A percentile compares a stretch with the other conserved stretches of the same genome.
Conservation (phyloP, 2,113 vertebrate species). For the Marmota flaviventris region DNA sequence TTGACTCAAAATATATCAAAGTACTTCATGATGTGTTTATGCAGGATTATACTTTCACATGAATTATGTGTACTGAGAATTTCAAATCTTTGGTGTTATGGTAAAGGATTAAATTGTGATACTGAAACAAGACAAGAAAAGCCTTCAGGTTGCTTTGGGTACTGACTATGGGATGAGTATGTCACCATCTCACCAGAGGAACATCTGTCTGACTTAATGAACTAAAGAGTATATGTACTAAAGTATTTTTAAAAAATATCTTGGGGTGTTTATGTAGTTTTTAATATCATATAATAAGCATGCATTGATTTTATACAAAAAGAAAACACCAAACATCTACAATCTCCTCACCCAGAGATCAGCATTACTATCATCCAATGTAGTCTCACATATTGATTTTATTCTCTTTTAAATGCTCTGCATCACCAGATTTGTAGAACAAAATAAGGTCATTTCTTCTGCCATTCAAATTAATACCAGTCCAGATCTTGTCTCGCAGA, state of each 20-base stretch:
- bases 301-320: not conserved
- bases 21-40: not conserved
- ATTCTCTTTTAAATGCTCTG: not conserved
- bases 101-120: not conserved
- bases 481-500: slow-evolving; percentile 22
- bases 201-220: slow-evolving; percentile 4
- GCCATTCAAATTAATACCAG: not conserved
- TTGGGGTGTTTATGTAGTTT: not conserved
- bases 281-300: slow-evolving; percentile 12
- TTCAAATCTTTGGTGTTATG: not conserved
- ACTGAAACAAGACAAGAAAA: slow-evolving; percentile 33
- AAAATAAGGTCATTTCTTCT: slow-evolving; percentile 20
- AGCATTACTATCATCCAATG: not conserved
- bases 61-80: slow-evolving; percentile 10
- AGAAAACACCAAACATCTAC: not conserved
- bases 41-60: not conserved
- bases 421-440: not conserved
- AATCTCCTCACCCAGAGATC: not conserved
- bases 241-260: slow-evolving; percentile 44
- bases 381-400: not conserved
- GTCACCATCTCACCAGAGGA: not conserved
- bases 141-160: not conserved
- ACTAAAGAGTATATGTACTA: not conserved
- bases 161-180: not conserved
- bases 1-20: slow-evolving; percentile 29